Evolutionary conservation across 2,113 vertebrate genomes (phyloP), one percentile per base, ranked within the genome.

Genomic region (Xiphias gladius): DNA sequence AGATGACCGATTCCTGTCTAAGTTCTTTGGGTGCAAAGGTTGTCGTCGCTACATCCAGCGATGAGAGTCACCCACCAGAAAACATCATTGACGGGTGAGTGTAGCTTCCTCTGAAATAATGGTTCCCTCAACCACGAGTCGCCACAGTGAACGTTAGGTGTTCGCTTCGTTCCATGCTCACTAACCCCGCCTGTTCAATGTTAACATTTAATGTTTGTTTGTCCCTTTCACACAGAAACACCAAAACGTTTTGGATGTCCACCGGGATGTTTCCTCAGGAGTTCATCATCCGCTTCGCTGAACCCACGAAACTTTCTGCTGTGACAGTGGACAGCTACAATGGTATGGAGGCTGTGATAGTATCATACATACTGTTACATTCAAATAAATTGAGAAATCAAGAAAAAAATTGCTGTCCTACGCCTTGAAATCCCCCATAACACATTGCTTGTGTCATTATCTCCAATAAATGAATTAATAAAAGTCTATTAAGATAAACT

Each of bases 201-300:
- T 19, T 58, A 28, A 71, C 58, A 30, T 19, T 2, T 17, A 0
- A 9, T 75, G 55, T 46, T 22, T 81, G 32, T 70, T 13, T 16
- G 16, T 69, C 59, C 64, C 14, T 55, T 17, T 65, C 30, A 20
- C 48, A 1, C 55, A 99, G 98, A 84, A 96, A 94, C 87, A 93
- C 94, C 1, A 94, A 96, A 78, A 98, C 97, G 0, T 99, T 99
- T 86, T 99, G 98, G 98, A 95, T 96, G 8, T 97, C 97, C 17
- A 99, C 97, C 3, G 98, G 98, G 48, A 97, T 98, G 97, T 99
- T 98, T 94, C 98, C 98, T 0, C 98, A 99, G 77, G 98, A 99
- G 84, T 90, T 99, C 80, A 96, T 98, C 81, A 91, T 99, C 74
- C 94, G 93, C 68, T 97, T 99, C 85, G 92, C 95, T 67, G 92